phyloP scores from a whole-genome alignment of 2,888 invertebrate genomes.

The Actias luna region DNA sequence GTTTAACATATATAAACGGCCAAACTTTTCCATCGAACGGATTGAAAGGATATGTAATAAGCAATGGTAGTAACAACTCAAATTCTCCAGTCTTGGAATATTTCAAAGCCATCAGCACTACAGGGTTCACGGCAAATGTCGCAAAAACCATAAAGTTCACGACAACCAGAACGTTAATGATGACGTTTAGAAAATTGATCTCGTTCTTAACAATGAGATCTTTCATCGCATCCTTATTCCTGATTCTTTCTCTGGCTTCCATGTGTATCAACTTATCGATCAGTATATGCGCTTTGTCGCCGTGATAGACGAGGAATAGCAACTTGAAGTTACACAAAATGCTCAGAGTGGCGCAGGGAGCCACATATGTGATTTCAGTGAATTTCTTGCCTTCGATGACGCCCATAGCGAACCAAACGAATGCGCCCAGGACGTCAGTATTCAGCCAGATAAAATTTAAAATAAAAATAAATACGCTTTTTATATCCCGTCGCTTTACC shows the following conservation, averaged over 20 bases:
- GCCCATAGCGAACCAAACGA: conserved; percentile 43
- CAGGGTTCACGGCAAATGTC: conserved; percentile 43
- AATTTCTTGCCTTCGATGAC: conserved; percentile 40
- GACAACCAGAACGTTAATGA: conserved; percentile 42
- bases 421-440: conserved; percentile 37
- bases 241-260: conserved; percentile 33
- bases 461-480: conserved; percentile 33
- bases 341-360: conserved; percentile 45
- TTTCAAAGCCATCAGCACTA: conserved; percentile 40
- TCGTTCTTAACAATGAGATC: conserved; percentile 38
- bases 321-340: conserved; percentile 37
- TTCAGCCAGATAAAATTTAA: conserved; percentile 47
- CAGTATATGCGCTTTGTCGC: conserved; percentile 33
- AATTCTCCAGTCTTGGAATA: conserved; percentile 45
- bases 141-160: conserved; percentile 37
- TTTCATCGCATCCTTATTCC: conserved; percentile 24
- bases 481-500: conserved; percentile 11
- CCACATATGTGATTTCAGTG: conserved; percentile 40
- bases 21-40: conserved; percentile 44
- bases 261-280: conserved; percentile 35
- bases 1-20: conserved; percentile 56
- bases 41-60: conserved; percentile 59
- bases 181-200: conserved; percentile 38
- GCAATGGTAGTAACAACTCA: conserved; percentile 48
- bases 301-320: conserved; percentile 33